Evolutionary conservation across 1,140 invertebrate species (phyloP).

Genomic region (Drosophila bifasciata): DNA sequence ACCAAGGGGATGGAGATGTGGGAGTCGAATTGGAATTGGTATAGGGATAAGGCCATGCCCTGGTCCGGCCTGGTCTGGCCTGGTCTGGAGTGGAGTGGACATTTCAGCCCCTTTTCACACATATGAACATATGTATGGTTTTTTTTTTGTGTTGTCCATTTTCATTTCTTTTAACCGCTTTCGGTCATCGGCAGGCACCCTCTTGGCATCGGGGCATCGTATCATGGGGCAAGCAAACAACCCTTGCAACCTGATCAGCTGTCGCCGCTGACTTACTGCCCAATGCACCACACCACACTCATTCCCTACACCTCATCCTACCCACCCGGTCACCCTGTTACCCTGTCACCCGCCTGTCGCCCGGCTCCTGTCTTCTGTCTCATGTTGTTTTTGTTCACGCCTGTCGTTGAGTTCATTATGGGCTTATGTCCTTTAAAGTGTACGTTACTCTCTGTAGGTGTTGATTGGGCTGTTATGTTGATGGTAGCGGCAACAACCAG

Average conservation of each 20-base stretch:
- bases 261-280: conserved; percentile 65
- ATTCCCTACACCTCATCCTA: not conserved
- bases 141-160: conserved; percentile 3
- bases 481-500: conserved; percentile 59
- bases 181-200: too few relatives aligned
- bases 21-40: not conserved
- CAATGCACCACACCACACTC: conserved; percentile 43
- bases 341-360: conserved; percentile 4
- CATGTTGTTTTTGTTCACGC: conserved; percentile 61
- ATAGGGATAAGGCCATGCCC: too few relatives aligned
- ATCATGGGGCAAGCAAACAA: conserved; percentile 34
- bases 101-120: conserved; percentile 11
- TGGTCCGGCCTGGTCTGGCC: conserved; percentile 1
- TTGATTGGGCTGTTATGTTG: conserved; percentile 70
- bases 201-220: too few relatives aligned
- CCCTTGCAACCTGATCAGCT: conserved; percentile 77
- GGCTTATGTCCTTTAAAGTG: conserved; percentile 71
- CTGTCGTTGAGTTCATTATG: conserved; percentile 74
- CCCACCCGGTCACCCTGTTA: conserved; percentile 2
- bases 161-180: conserved; percentile 17
- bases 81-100: conserved; percentile 17
- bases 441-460: conserved; percentile 55
- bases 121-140: not conserved
- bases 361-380: conserved; percentile 13
- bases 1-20: conserved; percentile 10